Evolutionary conservation across 2,888 invertebrate genomes (phyloP), one percentile per base, ranked within the genome.

Genomic region (Pristionchus fissidentatus): DNA sequence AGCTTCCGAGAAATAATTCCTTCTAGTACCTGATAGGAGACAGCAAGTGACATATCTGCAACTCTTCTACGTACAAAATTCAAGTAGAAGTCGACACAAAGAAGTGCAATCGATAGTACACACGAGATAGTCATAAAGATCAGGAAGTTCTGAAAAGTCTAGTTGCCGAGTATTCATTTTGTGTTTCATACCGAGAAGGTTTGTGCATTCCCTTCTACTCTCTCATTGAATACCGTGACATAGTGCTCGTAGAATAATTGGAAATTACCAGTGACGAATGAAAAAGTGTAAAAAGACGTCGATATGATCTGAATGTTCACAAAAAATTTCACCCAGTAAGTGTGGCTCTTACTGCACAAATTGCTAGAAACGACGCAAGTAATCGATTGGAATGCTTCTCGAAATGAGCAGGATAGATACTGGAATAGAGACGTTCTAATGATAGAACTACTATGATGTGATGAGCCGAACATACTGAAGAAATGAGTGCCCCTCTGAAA

Each of bases 21-120:
- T n/a, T n/a, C n/a, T n/a, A n/a, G n/a, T 38, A 70, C 70, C 26
- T 70, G 70, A 32, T 70, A 70, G 3, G 70, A 70, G 26, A 70
- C 26, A 26, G 10, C 2, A 3, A 41, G 29, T 35, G 70, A 41
- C 10, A 26, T 10, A 15, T 19, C 13, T 1, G 70, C 1, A 1
- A 22, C 5, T 22, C n/a, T 22, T 43, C 26, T 70, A 26, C 70
- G 41, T 10, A 70, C 22, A 19, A 70, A 70, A 26, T 70, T 70
- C n/a, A 70, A 4, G n/a, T 41, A 70, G 26, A 70, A 70, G 43
- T 70, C 70, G 0, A 70, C 5, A 26, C 7, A 26, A 8, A 70
- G 26, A n/a, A 70, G n/a, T 3, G 26, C 15, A 2, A 70, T 26
- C n/a, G 70, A 43, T 2, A 70, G 26, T 8, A n/a, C 1, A 43